phyloP scores from a whole-genome alignment of 2,797 vertebrate genomes.

The Tachyglossus aculeatus region DNA sequence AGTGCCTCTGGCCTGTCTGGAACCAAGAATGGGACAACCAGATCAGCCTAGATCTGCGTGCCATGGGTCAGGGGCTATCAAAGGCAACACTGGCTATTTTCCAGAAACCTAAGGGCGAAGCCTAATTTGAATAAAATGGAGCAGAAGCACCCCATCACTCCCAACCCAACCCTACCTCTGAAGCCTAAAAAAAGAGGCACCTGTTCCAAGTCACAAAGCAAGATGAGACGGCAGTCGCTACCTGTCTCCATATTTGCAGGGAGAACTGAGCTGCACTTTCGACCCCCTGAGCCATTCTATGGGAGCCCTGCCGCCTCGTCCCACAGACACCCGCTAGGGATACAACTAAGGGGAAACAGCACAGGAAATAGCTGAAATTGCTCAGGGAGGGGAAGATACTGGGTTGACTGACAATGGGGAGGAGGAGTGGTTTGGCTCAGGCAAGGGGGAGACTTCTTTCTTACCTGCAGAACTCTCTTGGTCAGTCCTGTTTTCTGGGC shows the following conservation, averaged over 20 bases:
- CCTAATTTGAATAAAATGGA: background rate
- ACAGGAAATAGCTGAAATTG: background rate
- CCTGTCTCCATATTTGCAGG: background rate
- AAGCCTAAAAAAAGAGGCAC: too few species aligned
- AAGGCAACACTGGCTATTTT: background rate
- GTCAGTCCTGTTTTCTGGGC: constrained; percentile 99
- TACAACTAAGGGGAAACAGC: constrained; percentile 16
- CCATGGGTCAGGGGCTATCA: background rate
- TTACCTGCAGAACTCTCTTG: constrained; percentile 99
- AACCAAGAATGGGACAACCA: background rate
- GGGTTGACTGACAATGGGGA: constrained; percentile 32
- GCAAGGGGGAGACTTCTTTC: constrained; percentile 78
- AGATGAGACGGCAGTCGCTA: background rate
- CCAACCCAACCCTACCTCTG: too few species aligned
- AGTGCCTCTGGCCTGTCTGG: background rate
- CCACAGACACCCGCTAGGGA: constrained; percentile 46
- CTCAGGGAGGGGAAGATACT: constrained; percentile 49
- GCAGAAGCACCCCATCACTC: too few species aligned
- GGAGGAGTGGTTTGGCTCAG: constrained; percentile 53
- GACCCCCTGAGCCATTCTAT: constrained; percentile 32
- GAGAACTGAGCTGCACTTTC: background rate
- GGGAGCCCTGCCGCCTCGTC: constrained; percentile 3
- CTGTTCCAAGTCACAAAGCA: too few species aligned
- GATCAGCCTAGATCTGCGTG: constrained; percentile 17
- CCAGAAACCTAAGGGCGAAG: constrained; percentile 13